Evolutionary conservation across 2,888 invertebrate genomes (phyloP), one percentile per base, ranked within the genome.

Genomic region (Ochropleura plecta): DNA sequence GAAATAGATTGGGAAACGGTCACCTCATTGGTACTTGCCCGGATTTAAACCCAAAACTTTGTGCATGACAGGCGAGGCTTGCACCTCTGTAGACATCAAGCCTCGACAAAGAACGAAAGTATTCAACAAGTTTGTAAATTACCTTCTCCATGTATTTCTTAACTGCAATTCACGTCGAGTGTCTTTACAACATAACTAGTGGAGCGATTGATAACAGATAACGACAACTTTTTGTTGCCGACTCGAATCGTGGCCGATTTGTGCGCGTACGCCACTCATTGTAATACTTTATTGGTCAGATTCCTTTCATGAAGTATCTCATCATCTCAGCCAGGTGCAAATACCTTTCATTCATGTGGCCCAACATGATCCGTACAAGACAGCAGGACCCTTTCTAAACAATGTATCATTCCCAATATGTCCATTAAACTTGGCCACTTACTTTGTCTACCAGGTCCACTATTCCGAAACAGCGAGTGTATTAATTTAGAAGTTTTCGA

Each of bases 201-300:
- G 81, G 74, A 78, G 73, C 80, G 59, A 57, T 77, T 79, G 87
- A 86, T 88, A 88, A 80, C 71, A 65, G 87, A 88, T 88, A 88
- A 78, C 68, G 78, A 62, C 79, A 72, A 78, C 71, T 83, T 86
- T 85, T 89, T 84, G 86, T 84, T 63, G 66, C 69, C 59, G 67
- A 69, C 70, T 55, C 66, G 69, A 80, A 68, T 84, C 85, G 84
- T 82, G 82, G 80, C 76, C 60, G 60, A 84, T 85, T 85, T 70
- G 63, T 71, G 62, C 73, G 67, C 60, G 42, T 60, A 63, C 73
- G 84, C 76, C 80, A 73, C 65, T 60, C 5, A 12, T 59, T 55
- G 70, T 67, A 68, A 78, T 60, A 73, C 63, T 65, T 70, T 66
- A 76, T 78, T 49, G 64, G 62, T 44, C 49, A 5, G 42, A 18